Conservation (phyloP, 2,797 vertebrate genomes). For the Tiaroga cobitis region DNA sequence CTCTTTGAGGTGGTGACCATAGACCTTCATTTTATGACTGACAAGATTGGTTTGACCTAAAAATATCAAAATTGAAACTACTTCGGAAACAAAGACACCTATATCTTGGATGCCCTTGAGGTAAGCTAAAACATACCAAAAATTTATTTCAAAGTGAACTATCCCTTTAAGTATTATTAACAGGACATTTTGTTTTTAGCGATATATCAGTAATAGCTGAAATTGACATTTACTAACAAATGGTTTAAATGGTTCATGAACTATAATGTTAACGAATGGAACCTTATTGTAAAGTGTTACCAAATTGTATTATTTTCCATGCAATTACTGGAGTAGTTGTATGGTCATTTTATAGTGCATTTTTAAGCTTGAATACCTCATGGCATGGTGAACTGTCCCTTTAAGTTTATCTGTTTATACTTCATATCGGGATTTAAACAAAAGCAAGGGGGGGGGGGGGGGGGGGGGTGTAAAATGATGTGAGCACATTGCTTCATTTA, state of each 20-base stretch:
- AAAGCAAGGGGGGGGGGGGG: background rate
- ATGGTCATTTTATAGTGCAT: background rate
- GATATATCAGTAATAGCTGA: too few relatives aligned
- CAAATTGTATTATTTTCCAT: background rate
- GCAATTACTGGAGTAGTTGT: background rate
- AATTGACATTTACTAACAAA: background rate
- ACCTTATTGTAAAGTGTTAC: background rate
- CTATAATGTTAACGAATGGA: background rate
- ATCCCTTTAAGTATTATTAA: background rate
- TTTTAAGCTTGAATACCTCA: background rate
- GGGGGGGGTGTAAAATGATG: too few relatives aligned
- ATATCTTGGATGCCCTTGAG: too few relatives aligned
- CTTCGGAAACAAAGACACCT: too few relatives aligned
- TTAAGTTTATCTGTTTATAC: background rate
- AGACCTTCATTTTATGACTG: too few relatives aligned
- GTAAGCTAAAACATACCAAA: too few relatives aligned
- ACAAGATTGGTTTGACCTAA: too few relatives aligned
- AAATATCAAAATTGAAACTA: too few relatives aligned
- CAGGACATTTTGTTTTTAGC: background rate
- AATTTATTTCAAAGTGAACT: too few relatives aligned
- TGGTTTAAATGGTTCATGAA: background rate
- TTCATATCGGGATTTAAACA: background rate
- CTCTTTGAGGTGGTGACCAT: too few relatives aligned
- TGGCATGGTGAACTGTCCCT: background rate
- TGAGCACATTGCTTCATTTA: background rate